Percentiles rank a stretch among this genome's conserved stretches.
Evolutionary conservation across 2,113 vertebrate genomes (phyloP).

Genomic region (Clarias magur): DNA sequence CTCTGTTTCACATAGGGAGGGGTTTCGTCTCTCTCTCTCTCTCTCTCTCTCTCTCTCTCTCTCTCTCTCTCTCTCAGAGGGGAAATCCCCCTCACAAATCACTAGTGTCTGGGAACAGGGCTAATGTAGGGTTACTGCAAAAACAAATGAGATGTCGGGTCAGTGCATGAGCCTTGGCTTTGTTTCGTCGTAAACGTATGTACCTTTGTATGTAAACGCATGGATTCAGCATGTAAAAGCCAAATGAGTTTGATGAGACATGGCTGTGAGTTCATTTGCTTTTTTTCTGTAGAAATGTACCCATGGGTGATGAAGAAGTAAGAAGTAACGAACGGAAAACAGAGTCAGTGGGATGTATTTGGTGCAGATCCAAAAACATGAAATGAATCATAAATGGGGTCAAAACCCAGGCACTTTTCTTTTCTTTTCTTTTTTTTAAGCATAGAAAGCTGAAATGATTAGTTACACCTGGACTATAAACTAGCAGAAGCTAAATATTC

Average conservation of each 20-base stretch:
- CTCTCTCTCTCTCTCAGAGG: slow-evolving; percentile 31
- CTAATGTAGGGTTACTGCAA: slow-evolving; percentile 41
- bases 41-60: slow-evolving; percentile 7
- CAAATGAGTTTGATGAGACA: neutral
- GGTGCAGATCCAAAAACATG: neutral
- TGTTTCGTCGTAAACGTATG: neutral
- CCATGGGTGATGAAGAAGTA: neutral
- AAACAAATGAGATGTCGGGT: slow-evolving; percentile 13
- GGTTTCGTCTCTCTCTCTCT: slow-evolving; percentile 24
- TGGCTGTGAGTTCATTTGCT: neutral
- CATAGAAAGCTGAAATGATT: neutral
- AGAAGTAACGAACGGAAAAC: neutral
- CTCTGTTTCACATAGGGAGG: neutral
- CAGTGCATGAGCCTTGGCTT: neutral
- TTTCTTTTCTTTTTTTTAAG: neutral
- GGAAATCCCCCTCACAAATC: slow-evolving; percentile 54
- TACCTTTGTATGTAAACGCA: no score
- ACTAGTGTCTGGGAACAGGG: slow-evolving; percentile 34
- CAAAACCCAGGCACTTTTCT: neutral
- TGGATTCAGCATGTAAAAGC: neutral
- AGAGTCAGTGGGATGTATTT: neutral
- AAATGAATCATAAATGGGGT: neutral
- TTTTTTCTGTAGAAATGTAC: neutral
- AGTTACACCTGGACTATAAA: neutral
- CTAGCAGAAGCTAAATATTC: neutral